These are phyloP conservation scores for Chlamydotis undulata DNA, from an alignment of 2,113 vertebrate genomes.

Conservation along the genomic window DNA sequence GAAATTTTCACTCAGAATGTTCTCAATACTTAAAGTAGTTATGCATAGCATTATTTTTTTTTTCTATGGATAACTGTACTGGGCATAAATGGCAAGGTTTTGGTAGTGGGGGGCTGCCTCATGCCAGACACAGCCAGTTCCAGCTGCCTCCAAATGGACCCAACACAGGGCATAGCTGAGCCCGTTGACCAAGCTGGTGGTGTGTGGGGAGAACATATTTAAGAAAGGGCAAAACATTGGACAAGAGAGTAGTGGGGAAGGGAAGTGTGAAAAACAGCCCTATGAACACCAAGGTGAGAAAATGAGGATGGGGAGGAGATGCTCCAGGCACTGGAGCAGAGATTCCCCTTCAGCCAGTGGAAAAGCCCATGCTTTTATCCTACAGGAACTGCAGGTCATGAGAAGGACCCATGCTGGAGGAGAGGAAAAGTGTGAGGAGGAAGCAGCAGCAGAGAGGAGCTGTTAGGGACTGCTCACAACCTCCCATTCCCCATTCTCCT, in stretches of 20 bases:
- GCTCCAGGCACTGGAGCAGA: not conserved
- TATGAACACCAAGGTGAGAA: not conserved
- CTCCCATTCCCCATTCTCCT: too few relatives aligned
- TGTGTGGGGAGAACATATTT: not conserved
- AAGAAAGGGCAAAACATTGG: not conserved
- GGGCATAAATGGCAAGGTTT: not conserved
- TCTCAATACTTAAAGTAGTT: not conserved
- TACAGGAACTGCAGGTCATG: not conserved
- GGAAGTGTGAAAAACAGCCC: not conserved
- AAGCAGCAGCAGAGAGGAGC: not conserved
- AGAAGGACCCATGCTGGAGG: not conserved
- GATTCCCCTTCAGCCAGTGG: not conserved
- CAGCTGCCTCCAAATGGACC: not conserved
- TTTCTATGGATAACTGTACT: not conserved
- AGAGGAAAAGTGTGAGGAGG: not conserved
- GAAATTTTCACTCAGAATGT: not conserved
- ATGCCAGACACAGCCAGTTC: not conserved
- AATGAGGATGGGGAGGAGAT: not conserved
- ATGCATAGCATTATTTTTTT: not conserved
- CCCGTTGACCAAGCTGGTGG: fast-evolving
- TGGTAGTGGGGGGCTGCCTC: fast-evolving
- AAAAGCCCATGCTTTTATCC: not conserved
- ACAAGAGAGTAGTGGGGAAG: not conserved
- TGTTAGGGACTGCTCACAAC: not conserved
- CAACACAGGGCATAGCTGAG: not conserved